A percentile compares a stretch with the other conserved stretches of the same genome.
Evolutionary conservation across 2,113 vertebrate genomes (phyloP).

Genomic region (Hydrochoerus hydrochaeris): DNA sequence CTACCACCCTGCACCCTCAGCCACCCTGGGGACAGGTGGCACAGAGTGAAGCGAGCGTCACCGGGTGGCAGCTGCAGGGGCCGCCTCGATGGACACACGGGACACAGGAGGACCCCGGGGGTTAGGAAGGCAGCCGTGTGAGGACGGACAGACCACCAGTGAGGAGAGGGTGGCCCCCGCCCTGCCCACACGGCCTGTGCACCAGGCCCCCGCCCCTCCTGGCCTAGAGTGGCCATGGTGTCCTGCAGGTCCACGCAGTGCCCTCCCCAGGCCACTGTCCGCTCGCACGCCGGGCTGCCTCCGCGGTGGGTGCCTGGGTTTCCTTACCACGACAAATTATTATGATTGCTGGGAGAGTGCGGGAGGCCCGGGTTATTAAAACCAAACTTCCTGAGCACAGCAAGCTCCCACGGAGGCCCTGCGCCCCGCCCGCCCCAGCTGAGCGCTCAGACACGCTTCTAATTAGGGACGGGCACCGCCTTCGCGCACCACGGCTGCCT

Average conservation of each 20-base stretch:
- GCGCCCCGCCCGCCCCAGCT: not conserved
- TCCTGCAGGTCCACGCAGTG: not conserved
- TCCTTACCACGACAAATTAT: constrained; percentile 63
- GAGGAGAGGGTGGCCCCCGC: not conserved
- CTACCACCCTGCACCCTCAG: not conserved
- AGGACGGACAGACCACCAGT: not conserved
- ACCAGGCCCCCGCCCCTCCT: not conserved
- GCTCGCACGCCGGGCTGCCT: fast-evolving
- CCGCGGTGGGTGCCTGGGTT: not conserved
- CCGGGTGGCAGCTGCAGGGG: not conserved
- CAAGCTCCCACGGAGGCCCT: not conserved
- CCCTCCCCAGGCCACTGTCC: not conserved
- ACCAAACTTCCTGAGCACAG: constrained; percentile 43
- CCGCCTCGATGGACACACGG: not conserved
- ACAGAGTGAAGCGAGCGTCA: not conserved
- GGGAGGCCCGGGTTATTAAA: constrained; percentile 25
- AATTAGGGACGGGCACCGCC: constrained; percentile 59
- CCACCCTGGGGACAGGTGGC: not conserved
- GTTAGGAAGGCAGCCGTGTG: not conserved
- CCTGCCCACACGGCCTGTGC: not conserved
- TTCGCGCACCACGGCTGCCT: constrained; percentile 71
- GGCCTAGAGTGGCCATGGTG: not conserved
- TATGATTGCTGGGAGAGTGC: not conserved
- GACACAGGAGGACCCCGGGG: not conserved
- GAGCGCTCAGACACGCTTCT: constrained; percentile 45